A percentile compares a stretch with the other conserved stretches of the same genome.
These are phyloP conservation scores for Theocolax elegans DNA, from an alignment of 1,140 invertebrate species.

Conservation along the genomic window DNA sequence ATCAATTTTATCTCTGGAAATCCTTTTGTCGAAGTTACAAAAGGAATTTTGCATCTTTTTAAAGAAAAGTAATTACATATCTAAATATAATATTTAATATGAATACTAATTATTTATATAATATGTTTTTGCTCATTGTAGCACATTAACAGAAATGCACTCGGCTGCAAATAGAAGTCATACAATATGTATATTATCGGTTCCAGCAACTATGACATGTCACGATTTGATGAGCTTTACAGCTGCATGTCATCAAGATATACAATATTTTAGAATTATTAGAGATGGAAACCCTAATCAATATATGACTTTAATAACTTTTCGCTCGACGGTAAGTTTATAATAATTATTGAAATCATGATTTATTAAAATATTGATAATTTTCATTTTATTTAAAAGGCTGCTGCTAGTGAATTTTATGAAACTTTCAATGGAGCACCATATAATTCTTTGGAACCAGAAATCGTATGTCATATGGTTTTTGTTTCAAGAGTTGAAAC, in stretches of 20 bases:
- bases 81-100: constrained; percentile 5
- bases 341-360: constrained; percentile 8
- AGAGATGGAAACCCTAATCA: constrained; percentile 90
- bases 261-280: constrained; percentile 92
- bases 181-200: constrained; percentile 90
- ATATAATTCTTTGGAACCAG: constrained; percentile 94
- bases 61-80: constrained; percentile 85
- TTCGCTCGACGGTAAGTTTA: constrained; percentile 72
- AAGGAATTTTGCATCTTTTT: constrained; percentile 95
- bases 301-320: constrained; percentile 96
- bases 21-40: constrained; percentile 95
- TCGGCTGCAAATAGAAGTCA: constrained; percentile 78
- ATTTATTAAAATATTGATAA: constrained; percentile 5
- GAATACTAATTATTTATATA: constrained; percentile 12
- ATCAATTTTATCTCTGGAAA: constrained; percentile 96
- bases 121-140: constrained; percentile 51
- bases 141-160: constrained; percentile 74
- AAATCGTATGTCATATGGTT: constrained; percentile 89
- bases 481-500: constrained; percentile 95
- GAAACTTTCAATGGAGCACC: constrained; percentile 89
- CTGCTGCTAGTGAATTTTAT: constrained; percentile 91
- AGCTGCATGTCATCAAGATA: constrained; percentile 89
- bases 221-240: constrained; percentile 95
- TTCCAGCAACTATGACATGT: constrained; percentile 92
- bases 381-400: constrained; percentile 61